Evolutionary conservation across 2,797 vertebrate species (phyloP).

Genomic region (Botia almorhae): DNA sequence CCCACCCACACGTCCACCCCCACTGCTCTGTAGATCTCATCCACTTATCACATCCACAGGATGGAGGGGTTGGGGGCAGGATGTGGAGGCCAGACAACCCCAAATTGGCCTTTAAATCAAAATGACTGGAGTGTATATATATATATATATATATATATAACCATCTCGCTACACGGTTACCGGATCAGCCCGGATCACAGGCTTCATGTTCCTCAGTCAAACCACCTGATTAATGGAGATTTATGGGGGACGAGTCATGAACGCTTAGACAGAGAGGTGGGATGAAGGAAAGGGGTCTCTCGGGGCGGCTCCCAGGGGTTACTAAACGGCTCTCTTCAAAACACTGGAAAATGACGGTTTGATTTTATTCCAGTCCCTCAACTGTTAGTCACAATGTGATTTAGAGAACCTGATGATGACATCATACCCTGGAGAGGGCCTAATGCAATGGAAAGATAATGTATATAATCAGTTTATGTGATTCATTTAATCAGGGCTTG

Average conservation of each 20-base stretch:
- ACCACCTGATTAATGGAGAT: slow-evolving; percentile 65
- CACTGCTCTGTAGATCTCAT: slow-evolving; percentile 65
- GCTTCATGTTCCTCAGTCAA: slow-evolving; percentile 54
- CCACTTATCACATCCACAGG: slow-evolving; percentile 55
- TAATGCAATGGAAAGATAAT: slow-evolving; percentile 58
- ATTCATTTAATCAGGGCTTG: slow-evolving; percentile 20
- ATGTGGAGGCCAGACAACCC: slow-evolving; percentile 57
- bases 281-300: slow-evolving; percentile 14
- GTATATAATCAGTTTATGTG: slow-evolving; percentile 66
- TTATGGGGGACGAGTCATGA: slow-evolving; percentile 55
- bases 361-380: slow-evolving; percentile 60
- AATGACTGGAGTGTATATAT: slow-evolving; percentile 57
- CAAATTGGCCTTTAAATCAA: slow-evolving; percentile 69
- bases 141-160: slow-evolving; percentile 53
- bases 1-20: slow-evolving; percentile 51
- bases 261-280: background rate
- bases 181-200: background rate
- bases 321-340: slow-evolving; percentile 57
- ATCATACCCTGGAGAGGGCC: slow-evolving; percentile 37
- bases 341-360: slow-evolving; percentile 51
- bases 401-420: slow-evolving; percentile 27
- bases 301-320: slow-evolving; percentile 13
- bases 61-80: slow-evolving; percentile 33
- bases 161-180: slow-evolving; percentile 21
- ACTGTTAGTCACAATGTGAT: slow-evolving; percentile 61